Evolutionary conservation across 2,888 invertebrate genomes (phyloP).

Genomic region (Noctua comes): DNA sequence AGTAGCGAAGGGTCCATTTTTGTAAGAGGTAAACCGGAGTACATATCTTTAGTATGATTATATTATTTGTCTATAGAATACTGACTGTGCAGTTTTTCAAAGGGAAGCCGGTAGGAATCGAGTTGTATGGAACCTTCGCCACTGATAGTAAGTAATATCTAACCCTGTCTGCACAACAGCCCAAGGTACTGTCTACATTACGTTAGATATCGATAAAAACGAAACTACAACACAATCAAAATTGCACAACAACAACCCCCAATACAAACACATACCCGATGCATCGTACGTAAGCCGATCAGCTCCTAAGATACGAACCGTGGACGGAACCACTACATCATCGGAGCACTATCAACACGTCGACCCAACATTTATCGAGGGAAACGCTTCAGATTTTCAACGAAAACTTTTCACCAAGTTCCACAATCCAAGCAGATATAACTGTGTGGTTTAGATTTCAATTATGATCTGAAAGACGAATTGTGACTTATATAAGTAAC

Average conservation of each 20-base stretch:
- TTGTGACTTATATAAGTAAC: constrained; percentile 55
- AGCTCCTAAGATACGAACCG: neutral
- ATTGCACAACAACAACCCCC: neutral
- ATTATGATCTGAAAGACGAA: constrained; percentile 65
- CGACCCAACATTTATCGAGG: constrained; percentile 23
- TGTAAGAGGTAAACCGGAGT: too few species aligned
- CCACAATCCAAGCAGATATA: constrained; percentile 41
- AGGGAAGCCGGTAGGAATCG: too few species aligned
- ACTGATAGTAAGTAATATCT: too few species aligned
- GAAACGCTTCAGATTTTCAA: constrained; percentile 28
- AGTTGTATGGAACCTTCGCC: too few species aligned
- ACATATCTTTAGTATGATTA: too few species aligned
- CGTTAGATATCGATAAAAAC: neutral
- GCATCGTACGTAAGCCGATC: constrained; percentile 16
- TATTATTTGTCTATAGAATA: too few species aligned
- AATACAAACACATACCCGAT: constrained; percentile 1
- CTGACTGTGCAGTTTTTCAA: too few species aligned
- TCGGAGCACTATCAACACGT: neutral
- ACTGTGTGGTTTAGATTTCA: constrained; percentile 62
- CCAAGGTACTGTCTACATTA: neutral
- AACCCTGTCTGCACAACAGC: neutral
- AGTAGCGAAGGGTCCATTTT: too few species aligned
- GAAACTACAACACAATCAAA: constrained; percentile 3
- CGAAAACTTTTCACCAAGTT: constrained; percentile 42
- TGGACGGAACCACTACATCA: constrained; percentile 25